Evolutionary conservation across 2,113 vertebrate species (phyloP), one percentile per base, ranked within the genome.

Genomic region (Microtus montanus): DNA sequence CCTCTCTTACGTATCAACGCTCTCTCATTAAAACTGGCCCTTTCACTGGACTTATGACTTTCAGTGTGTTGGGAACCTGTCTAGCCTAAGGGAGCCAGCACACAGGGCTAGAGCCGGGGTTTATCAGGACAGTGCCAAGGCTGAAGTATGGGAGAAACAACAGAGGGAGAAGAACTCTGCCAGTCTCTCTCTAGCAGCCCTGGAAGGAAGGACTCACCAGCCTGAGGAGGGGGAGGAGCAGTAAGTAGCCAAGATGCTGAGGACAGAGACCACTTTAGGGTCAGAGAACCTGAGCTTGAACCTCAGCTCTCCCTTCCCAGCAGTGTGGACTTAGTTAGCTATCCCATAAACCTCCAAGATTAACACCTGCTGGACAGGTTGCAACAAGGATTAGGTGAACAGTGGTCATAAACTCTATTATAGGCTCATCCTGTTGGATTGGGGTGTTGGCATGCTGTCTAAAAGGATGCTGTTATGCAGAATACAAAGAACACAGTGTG

Each of bases 91-190:
- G 8, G 30, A 74, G 49, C 24, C 74, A 41, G 47, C 1, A 2
- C 22, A 7, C 7, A 15, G 54, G 74, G 33, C 33, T 1, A 0
- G 41, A 49, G 74, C 35, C 30, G 0, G 0, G 30, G 24, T 63
- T 78, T 20, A 19, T n/a, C 49, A 44, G 17, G 14, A 26, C 49
- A 52, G 4, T 26, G 33, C n/a, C 17, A 90, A 44, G n/a, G 38
- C 15, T 17, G 22, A 41, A 5, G 17, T 47, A 5, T 58, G 44
- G 10, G 24, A 24, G n/a, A 54, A 0, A 28, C 5, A 20, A 68
- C 61, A 38, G 2, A 52, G 38, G 2, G 26, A 38, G 49, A 44
- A 80, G 17, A 49, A 5, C 3, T 54, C 35, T 78, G 80, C 20
- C 26, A n/a, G 44, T 66, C 11, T 92, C 86, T 83, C 20, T 26